Base-by-base conservation (phyloP, 2,113 vertebrate genomes). In the Natator depressus region DNA sequence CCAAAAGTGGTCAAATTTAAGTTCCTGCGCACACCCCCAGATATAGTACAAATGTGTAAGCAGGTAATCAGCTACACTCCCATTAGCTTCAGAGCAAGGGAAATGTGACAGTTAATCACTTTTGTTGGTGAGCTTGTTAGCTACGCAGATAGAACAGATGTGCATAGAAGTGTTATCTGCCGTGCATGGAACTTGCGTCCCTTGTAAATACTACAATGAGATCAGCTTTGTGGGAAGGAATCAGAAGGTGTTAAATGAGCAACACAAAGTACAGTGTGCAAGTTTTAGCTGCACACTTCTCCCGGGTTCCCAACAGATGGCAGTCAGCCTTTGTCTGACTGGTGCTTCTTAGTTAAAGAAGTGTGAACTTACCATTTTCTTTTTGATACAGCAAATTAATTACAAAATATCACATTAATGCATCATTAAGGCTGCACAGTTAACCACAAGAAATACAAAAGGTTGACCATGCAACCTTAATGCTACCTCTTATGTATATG, bases 151-250 rank as follows among this genome's bases (percentile, higher is more conserved):
- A 85, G 88, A 87, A 6, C 25, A 93, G 3, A 54, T 84, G 65
- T 1, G 5, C 55, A 80, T 51, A 85, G 78, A 84, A 93, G 24
- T 3, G 46, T 24, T 47, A 51, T 2, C 84, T 46, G 31, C 50
- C 54, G 75, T 59, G 8, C 1, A 1, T 4, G 35, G 57, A 57
- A 91, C 46, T 53, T 0, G 0, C n/a, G 17, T 17, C 57, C 31
- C 27, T 85, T 89, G 31, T 6, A 76, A 93, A 69, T 8, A 25
- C 29, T 82, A 6, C 29, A 31, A 31, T 17, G 49, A n/a, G 1
- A 80, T 24, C 59, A 25, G 17, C 87, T 87, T 85, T 55, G 92
- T 29, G 85, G 84, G 91, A 85, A 76, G 42, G 42, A 29, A 84
- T 12, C n/a, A 59, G 2, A 47, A 20, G 24, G 5, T 6, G 87